Conservation (phyloP, 2,797 vertebrate genomes). For the Pampus argenteus region DNA sequence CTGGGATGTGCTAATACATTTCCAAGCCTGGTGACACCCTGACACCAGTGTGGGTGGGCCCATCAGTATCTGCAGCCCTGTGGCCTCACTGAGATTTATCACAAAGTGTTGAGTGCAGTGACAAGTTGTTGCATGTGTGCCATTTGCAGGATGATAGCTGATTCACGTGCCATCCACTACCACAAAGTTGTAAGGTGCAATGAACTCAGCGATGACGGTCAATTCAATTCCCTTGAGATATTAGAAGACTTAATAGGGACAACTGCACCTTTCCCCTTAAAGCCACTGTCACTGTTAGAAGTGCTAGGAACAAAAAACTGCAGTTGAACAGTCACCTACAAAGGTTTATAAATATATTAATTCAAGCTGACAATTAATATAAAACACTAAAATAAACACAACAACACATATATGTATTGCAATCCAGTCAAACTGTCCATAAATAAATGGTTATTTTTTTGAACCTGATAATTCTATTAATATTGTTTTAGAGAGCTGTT, state of each 20-base stretch:
- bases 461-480: not conserved
- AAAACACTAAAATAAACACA: not conserved
- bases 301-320: not conserved
- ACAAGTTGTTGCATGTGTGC: slow-evolving; percentile 55
- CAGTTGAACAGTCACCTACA: not conserved
- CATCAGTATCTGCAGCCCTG: slow-evolving; percentile 30
- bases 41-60: slow-evolving; percentile 47
- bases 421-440: not conserved
- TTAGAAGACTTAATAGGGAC: slow-evolving; percentile 11
- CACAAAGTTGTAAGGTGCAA: slow-evolving; percentile 20
- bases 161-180: slow-evolving; percentile 24
- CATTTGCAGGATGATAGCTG: slow-evolving; percentile 47
- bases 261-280: slow-evolving; percentile 7
- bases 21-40: slow-evolving; percentile 23
- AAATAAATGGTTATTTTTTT: not conserved
- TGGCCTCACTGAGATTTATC: slow-evolving; percentile 50
- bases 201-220: slow-evolving; percentile 27
- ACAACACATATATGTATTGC: not conserved
- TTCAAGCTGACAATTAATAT: not conserved
- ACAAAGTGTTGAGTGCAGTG: slow-evolving; percentile 55
- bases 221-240: slow-evolving; percentile 18
- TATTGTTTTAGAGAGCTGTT: not conserved
- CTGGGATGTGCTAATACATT: slow-evolving; percentile 13
- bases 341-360: not conserved
- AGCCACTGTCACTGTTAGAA: not conserved